These are phyloP conservation scores for Rhizomys pruinosus DNA, from an alignment of 2,113 vertebrate species.

Conservation along the genomic window DNA sequence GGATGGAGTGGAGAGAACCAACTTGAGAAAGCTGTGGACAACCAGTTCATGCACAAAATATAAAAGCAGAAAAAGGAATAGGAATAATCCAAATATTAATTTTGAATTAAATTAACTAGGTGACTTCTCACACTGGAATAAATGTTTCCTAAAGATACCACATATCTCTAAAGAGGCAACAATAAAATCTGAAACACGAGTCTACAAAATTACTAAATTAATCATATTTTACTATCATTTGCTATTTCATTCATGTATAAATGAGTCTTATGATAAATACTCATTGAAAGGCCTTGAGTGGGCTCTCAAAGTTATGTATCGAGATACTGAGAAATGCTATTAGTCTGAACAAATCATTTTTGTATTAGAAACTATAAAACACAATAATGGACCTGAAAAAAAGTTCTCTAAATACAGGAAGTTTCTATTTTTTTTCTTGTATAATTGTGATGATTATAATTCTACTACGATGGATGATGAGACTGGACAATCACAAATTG, in stretches of 20 bases:
- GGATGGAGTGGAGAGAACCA: too few relatives aligned
- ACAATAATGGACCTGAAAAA: background rate
- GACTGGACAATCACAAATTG: background rate
- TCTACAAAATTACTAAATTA: constrained; percentile 32
- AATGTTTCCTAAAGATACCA: background rate
- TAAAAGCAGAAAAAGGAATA: background rate
- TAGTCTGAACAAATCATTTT: constrained; percentile 22
- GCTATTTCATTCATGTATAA: constrained; percentile 3
- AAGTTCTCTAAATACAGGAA: background rate
- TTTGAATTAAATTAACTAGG: constrained; percentile 48
- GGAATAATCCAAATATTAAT: constrained; percentile 16
- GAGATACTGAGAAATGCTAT: background rate
- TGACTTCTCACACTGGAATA: background rate
- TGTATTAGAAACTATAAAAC: background rate
- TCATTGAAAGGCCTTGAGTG: constrained; percentile 16
- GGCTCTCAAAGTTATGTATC: background rate
- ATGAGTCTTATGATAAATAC: constrained; percentile 14
- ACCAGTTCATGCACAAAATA: too few relatives aligned
- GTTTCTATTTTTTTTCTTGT: background rate
- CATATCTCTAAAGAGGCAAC: background rate
- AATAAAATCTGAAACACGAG: constrained; percentile 33
- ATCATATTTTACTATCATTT: constrained; percentile 52
- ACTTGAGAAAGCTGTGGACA: too few relatives aligned
- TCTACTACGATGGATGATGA: background rate
- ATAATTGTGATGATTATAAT: too few relatives aligned